A percentile compares a stretch with the other conserved stretches of the same genome.
Evolutionary conservation across 1,140 invertebrate genomes (phyloP).

Genomic region (Neotoxoptera formosana): DNA sequence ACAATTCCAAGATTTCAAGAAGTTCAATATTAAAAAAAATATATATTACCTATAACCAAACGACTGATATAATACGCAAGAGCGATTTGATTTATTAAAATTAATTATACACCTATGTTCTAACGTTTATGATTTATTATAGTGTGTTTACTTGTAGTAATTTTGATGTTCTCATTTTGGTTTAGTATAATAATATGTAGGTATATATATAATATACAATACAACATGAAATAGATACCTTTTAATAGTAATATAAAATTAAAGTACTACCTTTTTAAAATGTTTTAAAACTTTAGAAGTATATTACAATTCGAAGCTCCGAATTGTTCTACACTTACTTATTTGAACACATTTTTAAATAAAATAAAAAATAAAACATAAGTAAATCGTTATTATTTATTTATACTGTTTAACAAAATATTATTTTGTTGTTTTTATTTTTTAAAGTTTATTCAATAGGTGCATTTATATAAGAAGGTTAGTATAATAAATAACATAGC

Average conservation of each 20-base stretch:
- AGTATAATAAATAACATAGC: not conserved
- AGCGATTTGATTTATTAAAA: not conserved
- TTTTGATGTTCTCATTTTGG: not conserved
- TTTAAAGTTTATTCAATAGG: not conserved
- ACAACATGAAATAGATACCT: not conserved
- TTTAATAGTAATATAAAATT: not conserved
- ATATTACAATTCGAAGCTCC: not conserved
- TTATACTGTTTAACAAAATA: not conserved
- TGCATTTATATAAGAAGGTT: not conserved
- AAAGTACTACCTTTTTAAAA: not conserved
- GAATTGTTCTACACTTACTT: not conserved
- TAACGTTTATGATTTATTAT: not conserved
- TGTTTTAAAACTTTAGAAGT: not conserved
- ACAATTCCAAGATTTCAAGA: not conserved
- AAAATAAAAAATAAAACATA: not conserved
- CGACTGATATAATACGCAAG: not conserved
- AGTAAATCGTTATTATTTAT: not conserved
- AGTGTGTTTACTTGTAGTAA: not conserved
- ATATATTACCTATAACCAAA: not conserved
- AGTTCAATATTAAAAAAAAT: not conserved
- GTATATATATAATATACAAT: not conserved
- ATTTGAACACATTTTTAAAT: not conserved
- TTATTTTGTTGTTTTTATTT: not conserved
- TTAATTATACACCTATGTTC: slow-evolving; percentile 11
- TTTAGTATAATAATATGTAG: not conserved